Evolutionary conservation across 1,140 invertebrate genomes (phyloP).

Genomic region (Coptotermes formosanus): DNA sequence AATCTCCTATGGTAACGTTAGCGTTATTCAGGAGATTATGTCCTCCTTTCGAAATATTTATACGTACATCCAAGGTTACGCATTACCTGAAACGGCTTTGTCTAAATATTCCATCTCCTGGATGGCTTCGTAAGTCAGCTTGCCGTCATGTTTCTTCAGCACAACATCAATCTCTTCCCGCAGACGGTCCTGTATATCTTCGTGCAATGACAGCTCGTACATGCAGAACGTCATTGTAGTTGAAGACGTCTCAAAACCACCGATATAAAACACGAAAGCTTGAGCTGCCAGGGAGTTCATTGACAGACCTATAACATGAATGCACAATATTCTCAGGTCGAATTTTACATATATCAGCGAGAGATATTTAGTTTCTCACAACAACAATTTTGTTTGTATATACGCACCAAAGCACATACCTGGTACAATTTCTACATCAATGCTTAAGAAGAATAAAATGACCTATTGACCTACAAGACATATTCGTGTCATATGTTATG

Average conservation of each 20-base stretch:
- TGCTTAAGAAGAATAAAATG: too few relatives aligned
- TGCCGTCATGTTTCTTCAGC: slow-evolving; percentile 37
- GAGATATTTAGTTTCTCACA: too few relatives aligned
- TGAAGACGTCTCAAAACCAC: slow-evolving; percentile 42
- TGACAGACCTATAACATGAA: not conserved
- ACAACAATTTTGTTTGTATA: too few relatives aligned
- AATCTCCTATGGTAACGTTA: too few relatives aligned
- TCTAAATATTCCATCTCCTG: slow-evolving; percentile 49
- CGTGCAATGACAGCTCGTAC: slow-evolving; percentile 50
- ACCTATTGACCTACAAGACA: too few relatives aligned
- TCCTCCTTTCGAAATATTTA: too few relatives aligned
- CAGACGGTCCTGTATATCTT: slow-evolving; percentile 46
- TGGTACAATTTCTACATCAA: too few relatives aligned
- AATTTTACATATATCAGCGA: too few relatives aligned
- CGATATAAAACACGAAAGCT: slow-evolving; percentile 32
- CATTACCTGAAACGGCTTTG: slow-evolving; percentile 48
- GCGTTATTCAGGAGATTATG: too few relatives aligned
- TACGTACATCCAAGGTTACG: not conserved
- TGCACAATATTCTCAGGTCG: too few relatives aligned
- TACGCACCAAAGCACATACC: too few relatives aligned
- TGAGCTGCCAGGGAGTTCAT: slow-evolving; percentile 27
- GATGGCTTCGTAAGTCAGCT: slow-evolving; percentile 46
- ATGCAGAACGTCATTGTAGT: slow-evolving; percentile 39
- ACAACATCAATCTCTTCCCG: slow-evolving; percentile 47
- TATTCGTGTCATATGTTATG: too few relatives aligned